phyloP scores from a whole-genome alignment of 2,888 invertebrate species.

The Lithodes maja region DNA sequence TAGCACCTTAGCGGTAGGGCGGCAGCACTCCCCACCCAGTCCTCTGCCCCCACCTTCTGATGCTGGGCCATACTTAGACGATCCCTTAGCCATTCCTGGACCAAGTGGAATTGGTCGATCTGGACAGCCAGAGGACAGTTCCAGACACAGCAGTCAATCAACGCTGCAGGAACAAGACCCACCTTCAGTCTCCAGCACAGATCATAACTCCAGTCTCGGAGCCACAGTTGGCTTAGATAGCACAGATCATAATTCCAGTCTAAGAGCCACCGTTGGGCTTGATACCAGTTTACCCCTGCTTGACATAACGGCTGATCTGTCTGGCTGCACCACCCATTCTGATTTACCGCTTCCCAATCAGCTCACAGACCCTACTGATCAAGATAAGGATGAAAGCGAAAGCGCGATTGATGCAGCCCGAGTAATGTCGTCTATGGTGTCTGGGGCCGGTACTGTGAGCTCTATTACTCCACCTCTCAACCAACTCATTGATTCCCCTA shows the following conservation, averaged over 20 bases:
- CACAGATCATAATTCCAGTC: background rate
- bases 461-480: background rate
- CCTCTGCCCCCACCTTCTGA: slow-evolving; percentile 17
- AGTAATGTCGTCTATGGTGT: background rate
- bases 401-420: background rate
- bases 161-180: slow-evolving; percentile 8
- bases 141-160: slow-evolving; percentile 1
- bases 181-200: slow-evolving; percentile 36
- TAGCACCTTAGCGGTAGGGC: slow-evolving; percentile 28
- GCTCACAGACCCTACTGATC: background rate
- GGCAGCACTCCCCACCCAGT: background rate
- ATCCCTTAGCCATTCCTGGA: slow-evolving; percentile 47
- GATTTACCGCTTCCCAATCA: background rate
- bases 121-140: slow-evolving; percentile 1
- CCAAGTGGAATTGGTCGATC: slow-evolving; percentile 36
- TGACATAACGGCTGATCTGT: slow-evolving; percentile 40
- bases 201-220: slow-evolving; percentile 11
- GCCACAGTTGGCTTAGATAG: slow-evolving; percentile 33
- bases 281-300: slow-evolving; percentile 46
- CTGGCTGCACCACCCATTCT: slow-evolving; percentile 17
- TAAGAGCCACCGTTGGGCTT: slow-evolving; percentile 31
- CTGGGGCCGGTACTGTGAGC: background rate
- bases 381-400: background rate
- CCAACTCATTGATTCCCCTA: background rate
- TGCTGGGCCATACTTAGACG: slow-evolving; percentile 42